Evolutionary conservation across 2,113 vertebrate genomes (phyloP).

Genomic region (Osmerus eperlanus): DNA sequence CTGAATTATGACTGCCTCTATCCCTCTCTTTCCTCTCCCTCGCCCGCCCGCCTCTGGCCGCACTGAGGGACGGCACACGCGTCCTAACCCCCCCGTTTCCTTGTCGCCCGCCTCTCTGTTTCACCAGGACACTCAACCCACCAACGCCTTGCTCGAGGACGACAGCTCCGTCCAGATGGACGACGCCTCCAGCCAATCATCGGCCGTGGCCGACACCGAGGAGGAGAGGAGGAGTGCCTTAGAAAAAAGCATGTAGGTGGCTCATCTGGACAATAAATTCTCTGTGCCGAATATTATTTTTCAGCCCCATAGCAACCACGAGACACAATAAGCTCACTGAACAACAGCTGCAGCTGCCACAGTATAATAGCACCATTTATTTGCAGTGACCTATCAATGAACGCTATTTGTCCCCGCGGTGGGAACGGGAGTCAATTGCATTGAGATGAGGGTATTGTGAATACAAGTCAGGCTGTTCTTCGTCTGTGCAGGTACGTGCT

Average conservation of each 20-base stretch:
- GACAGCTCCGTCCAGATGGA: constrained; percentile 69
- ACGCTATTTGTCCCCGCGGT: too few species aligned
- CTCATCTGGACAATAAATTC: neutral
- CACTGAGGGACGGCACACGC: neutral
- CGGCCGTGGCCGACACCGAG: constrained; percentile 73
- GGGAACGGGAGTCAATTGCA: too few species aligned
- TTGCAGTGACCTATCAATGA: too few species aligned
- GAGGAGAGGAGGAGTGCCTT: constrained; percentile 80
- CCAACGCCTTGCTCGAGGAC: constrained; percentile 65
- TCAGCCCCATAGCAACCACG: too few species aligned
- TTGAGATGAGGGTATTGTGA: too few species aligned
- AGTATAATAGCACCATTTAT: too few species aligned
- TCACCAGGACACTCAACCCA: constrained; percentile 64
- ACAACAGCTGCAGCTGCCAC: too few species aligned
- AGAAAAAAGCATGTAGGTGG: constrained; percentile 90
- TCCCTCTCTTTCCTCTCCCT: constrained; percentile 28
- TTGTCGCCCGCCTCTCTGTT: constrained; percentile 23
- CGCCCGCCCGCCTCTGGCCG: neutral
- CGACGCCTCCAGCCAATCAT: constrained; percentile 76
- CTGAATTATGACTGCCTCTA: constrained; percentile 50
- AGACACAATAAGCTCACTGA: too few species aligned
- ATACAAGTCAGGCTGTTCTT: neutral
- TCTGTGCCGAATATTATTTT: too few species aligned
- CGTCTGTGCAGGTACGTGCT: constrained; percentile 80
- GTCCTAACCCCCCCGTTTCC: constrained; percentile 29